Percentiles rank a stretch among this genome's conserved stretches.
Evolutionary conservation across 2,888 invertebrate genomes (phyloP).

Genomic region (Hyppa rectilinea): DNA sequence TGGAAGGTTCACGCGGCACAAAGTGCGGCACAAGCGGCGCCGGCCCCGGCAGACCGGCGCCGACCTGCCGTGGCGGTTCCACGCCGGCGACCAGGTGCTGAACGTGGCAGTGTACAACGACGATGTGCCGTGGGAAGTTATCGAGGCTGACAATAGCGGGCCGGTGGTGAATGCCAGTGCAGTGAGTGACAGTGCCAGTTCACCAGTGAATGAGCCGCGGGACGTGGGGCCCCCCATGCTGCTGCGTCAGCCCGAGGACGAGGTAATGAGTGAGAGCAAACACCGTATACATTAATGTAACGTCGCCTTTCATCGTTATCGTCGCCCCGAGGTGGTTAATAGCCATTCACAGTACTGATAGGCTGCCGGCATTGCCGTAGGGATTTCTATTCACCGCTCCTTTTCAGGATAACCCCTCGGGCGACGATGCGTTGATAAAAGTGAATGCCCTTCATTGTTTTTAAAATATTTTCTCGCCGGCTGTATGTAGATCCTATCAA

Average conservation of each 20-base stretch:
- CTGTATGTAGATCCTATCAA: conserved; percentile 82
- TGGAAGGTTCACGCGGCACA: conserved; percentile 84
- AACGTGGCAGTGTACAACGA: conserved; percentile 90
- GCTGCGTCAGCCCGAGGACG: conserved; percentile 84
- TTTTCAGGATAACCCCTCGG: conserved; percentile 83
- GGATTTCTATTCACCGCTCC: conserved; percentile 83
- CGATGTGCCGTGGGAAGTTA: conserved; percentile 88
- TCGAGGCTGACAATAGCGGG: conserved; percentile 80
- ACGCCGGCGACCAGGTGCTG: conserved; percentile 87
- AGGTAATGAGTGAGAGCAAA: conserved; percentile 86
- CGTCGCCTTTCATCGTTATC: conserved; percentile 85
- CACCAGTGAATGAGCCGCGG: conserved; percentile 78
- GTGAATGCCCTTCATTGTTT: conserved; percentile 88
- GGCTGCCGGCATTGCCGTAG: conserved; percentile 81
- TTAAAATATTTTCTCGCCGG: conserved; percentile 84
- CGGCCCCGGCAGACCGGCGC: conserved; percentile 83
- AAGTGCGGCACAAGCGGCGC: conserved; percentile 88
- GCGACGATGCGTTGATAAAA: conserved; percentile 88
- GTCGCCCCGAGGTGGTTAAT: conserved; percentile 88
- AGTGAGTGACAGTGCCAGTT: conserved; percentile 87
- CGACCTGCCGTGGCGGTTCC: conserved; percentile 89
- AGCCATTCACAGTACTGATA: conserved; percentile 86
- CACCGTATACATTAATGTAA: conserved; percentile 78
- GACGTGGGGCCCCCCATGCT: conserved; percentile 86
- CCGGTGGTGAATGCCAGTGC: conserved; percentile 81